Base-by-base conservation (phyloP, 2,797 vertebrate species). In the Cuculus canorus region DNA sequence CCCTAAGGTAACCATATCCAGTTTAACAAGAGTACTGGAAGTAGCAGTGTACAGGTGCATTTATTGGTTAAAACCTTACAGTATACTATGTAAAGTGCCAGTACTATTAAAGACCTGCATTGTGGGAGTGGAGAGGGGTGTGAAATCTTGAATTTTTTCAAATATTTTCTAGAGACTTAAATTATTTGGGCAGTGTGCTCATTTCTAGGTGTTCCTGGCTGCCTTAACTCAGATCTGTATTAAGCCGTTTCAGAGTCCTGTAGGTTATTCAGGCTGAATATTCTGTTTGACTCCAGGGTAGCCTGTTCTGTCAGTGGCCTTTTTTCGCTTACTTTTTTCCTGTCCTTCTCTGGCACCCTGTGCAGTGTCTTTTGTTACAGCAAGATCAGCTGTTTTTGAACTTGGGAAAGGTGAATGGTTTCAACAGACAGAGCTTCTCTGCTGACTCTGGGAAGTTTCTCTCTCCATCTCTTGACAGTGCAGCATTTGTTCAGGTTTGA, bases 341-440 rank as follows among this genome's bases (percentile, higher is more conserved):
- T 28, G 13, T 37, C 19, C 27, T 43, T 81, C 57, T 93, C 72
- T 95, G 92, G 82, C 95, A 79, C 59, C 28, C 27, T 82, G 69
- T 91, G 56, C 82, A 33, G 41, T 92, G 73, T 81, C 85, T 93
- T 88, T 88, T 93, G 70, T 84, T 90, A 95, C 73, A 84, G 73
- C 52, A 77, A 77, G 66, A 52, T 96, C 93, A 90, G 88, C 83
- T 86, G 86, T 1, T 92, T 96, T 84, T 85, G 81, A 92, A 84
- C 77, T 65, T 76, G 70, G 53, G 77, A 86, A 88, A 65, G 78
- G 59, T 60, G 77, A 88, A 43, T 78, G 85, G 71, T 94, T 93
- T 43, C 66, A 92, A 45, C 77, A 92, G 68, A 47, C 52, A 57
- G 16, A 81, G 77, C 77, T 87, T 2, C 80, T 83, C 77, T 96